Conservation (phyloP, 1,140 invertebrate species). For the Triops longicaudatus region DNA sequence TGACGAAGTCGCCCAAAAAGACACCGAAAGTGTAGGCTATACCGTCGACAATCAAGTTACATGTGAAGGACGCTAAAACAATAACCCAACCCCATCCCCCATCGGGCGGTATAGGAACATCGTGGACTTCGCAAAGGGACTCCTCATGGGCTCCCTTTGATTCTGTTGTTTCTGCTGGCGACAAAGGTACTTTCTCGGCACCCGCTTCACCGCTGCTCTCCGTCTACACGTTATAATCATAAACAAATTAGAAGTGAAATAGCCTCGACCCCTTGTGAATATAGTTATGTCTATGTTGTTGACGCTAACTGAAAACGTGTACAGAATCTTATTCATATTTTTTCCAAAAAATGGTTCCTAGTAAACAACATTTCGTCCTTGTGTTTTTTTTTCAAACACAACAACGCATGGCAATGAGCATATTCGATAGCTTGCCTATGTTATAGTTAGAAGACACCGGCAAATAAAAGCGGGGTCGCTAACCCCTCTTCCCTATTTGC, state of each 20-base stretch:
- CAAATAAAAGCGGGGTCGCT: not conserved
- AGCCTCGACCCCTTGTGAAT: not conserved
- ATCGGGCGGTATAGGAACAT: slow-evolving; percentile 32
- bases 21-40: slow-evolving; percentile 89
- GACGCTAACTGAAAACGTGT: not conserved
- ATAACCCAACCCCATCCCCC: slow-evolving; percentile 86
- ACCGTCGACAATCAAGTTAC: slow-evolving; percentile 97
- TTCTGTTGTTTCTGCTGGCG: slow-evolving; percentile 51
- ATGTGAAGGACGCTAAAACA: slow-evolving; percentile 91
- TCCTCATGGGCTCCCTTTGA: slow-evolving; percentile 53
- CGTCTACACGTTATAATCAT: not conserved
- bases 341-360: not conserved
- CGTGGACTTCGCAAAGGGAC: slow-evolving; percentile 17
- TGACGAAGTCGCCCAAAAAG: slow-evolving; percentile 70
- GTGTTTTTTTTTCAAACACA: not conserved
- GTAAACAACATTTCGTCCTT: not conserved
- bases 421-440: not conserved
- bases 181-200: slow-evolving; percentile 22
- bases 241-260: slow-evolving; percentile 5
- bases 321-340: not conserved
- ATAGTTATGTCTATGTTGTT: not conserved
- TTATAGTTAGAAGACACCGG: not conserved
- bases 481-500: not conserved
- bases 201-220: not conserved
- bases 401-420: slow-evolving; percentile 10